phyloP scores from a whole-genome alignment of 2,797 vertebrate species.

The Paedocypris micromegethes region DNA sequence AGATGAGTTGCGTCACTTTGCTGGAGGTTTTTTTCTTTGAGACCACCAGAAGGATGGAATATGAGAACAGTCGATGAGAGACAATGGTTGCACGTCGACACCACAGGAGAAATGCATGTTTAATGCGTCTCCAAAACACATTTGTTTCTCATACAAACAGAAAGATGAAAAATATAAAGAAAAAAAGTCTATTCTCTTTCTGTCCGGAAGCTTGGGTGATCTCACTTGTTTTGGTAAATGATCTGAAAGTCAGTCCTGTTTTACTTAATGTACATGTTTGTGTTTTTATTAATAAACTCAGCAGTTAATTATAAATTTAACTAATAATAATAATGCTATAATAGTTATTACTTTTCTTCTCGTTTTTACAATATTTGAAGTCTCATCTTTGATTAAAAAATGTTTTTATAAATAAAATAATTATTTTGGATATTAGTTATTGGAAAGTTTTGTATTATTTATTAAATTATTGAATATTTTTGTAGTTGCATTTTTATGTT shows the following conservation, averaged over 20 bases:
- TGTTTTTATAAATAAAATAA: no score
- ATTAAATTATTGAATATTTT: no score
- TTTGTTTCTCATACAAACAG: slow-evolving; percentile 13
- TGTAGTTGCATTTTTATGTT: no score
- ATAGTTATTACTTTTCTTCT: no score
- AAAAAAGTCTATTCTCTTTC: slow-evolving; percentile 17
- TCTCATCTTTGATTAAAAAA: no score
- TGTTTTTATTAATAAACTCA: not conserved
- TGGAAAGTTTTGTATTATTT: no score
- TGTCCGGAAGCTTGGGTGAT: slow-evolving; percentile 10
- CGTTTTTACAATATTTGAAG: no score
- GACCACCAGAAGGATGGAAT: slow-evolving; percentile 29
- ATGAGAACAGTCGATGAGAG: slow-evolving; percentile 31
- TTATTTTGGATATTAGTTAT: no score
- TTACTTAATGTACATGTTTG: not conserved
- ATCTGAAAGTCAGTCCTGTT: not conserved
- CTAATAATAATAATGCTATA: no score
- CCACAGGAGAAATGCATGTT: slow-evolving; percentile 19
- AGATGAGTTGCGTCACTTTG: slow-evolving; percentile 32
- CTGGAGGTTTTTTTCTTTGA: slow-evolving; percentile 31
- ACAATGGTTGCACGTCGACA: slow-evolving; percentile 13
- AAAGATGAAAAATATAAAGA: slow-evolving; percentile 24
- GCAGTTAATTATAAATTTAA: no score
- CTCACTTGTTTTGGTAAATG: not conserved
- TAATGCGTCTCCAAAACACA: slow-evolving; percentile 26